Evolutionary conservation across 2,113 vertebrate genomes (phyloP), one percentile per base, ranked within the genome.

Genomic region (Sapajus apella): DNA sequence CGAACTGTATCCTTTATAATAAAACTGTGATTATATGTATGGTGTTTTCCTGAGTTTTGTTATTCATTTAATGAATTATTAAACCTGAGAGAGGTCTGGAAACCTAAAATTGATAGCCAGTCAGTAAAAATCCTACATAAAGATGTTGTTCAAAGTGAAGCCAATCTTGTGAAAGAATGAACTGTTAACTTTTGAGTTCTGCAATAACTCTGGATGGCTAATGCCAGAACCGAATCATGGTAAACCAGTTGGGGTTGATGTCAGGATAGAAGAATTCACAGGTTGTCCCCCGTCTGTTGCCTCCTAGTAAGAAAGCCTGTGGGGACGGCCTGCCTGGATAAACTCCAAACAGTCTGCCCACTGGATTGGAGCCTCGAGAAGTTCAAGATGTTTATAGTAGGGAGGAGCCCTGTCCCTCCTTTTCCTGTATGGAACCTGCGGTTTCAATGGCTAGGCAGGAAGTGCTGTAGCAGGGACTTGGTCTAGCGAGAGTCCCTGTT

Each of bases 201-300:
- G 13, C 14, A 20, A 12, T 73, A 55, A 56, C 17, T 43, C 27
- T n/a, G 55, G 12, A 20, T 35, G 18, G 5, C 45, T 75, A 58
- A 76, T 45, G 8, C 23, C 27, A 58, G 56, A 47, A 64, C 17
- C 8, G 10, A 37, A 50, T 12, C 64, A 13, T 16, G 45, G 13
- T 79, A 18, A n/a, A 17, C 40, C 16, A 27, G 13, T 10, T 47
- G 25, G 47, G 9, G 13, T 4, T 66, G 11, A 50, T 73, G 25
- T 73, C n/a, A 73, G 52, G 56, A 30, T 73, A 40, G 45, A 75
- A 87, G 8, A 17, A 37, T 17, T 77, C 40, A 45, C 40, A 50
- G 30, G 61, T 6, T 47, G 50, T 6, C 52, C 3, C 25, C 8
- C 0, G 1, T 40, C 25, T 52, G 0, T 10, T 40, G 25, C 17